Evolutionary conservation across 64 coral and sea anemone genomes (phyloP).

Genomic region (Stichodactyla helianthus): DNA sequence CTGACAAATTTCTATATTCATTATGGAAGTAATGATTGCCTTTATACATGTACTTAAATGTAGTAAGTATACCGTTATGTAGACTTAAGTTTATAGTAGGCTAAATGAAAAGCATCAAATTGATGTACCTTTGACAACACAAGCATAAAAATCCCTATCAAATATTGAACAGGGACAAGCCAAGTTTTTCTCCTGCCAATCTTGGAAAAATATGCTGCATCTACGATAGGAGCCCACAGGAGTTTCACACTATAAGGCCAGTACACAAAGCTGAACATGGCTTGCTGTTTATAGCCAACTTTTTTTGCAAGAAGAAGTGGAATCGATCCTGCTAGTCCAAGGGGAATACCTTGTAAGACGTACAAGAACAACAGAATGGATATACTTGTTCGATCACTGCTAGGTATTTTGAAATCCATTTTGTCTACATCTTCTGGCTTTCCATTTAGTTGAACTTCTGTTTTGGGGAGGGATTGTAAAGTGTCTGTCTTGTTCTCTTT

Average conservation of each 20-base stretch:
- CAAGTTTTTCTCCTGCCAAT: conserved; percentile 93
- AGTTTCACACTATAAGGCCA: conserved; percentile 97
- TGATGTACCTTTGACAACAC: conserved; percentile 64
- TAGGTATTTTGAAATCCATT: conserved; percentile 15
- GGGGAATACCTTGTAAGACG: conserved; percentile 86
- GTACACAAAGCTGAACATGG: conserved; percentile 92
- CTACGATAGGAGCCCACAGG: conserved; percentile 89
- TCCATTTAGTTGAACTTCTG: background rate
- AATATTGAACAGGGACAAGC: conserved; percentile 94
- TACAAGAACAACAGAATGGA: conserved; percentile 81
- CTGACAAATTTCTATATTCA: too few species aligned
- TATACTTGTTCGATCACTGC: conserved; percentile 56
- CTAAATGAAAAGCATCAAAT: too few species aligned
- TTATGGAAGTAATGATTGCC: too few species aligned
- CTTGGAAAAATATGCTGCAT: conserved; percentile 69
- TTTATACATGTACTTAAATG: too few species aligned
- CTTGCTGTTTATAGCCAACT: conserved; percentile 88
- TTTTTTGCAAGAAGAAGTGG: conserved; percentile 78
- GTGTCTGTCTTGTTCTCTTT: background rate
- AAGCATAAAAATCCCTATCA: conserved; percentile 91
- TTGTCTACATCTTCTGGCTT: background rate
- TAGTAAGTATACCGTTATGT: too few species aligned
- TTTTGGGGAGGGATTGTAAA: background rate
- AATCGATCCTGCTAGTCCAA: conserved; percentile 84
- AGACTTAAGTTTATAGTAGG: too few species aligned